Percentiles rank a stretch among this genome's conserved stretches.
phyloP scores from a whole-genome alignment of 2,888 invertebrate species.

The Matsumyia berberina region DNA sequence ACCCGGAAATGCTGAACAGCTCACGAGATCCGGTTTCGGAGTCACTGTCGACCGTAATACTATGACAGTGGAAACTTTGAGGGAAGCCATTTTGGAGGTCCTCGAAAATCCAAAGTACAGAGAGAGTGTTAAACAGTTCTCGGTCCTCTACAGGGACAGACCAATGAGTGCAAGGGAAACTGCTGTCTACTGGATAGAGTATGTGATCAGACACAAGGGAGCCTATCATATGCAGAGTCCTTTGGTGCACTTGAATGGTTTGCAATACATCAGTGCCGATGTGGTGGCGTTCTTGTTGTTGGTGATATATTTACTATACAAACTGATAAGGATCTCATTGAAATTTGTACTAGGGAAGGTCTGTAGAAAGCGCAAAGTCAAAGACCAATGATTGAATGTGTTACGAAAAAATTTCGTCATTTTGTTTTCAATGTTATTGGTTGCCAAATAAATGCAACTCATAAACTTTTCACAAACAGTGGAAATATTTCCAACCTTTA shows the following conservation, averaged over 20 bases:
- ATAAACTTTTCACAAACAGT: too few species aligned
- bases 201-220: constrained; percentile 86
- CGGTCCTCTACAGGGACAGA: constrained; percentile 85
- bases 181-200: constrained; percentile 86
- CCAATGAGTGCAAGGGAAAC: constrained; percentile 85
- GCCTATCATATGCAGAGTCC: constrained; percentile 86
- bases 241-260: constrained; percentile 84
- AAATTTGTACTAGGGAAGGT: constrained; percentile 10
- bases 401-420: too few species aligned
- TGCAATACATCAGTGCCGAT: constrained; percentile 85
- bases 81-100: constrained; percentile 78
- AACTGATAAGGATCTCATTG: background rate
- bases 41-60: constrained; percentile 77
- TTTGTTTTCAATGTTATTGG: too few species aligned
- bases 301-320: constrained; percentile 67
- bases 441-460: too few species aligned
- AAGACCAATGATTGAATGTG: constrained; percentile 37
- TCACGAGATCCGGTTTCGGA: constrained; percentile 80
- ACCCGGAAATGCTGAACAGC: constrained; percentile 79
- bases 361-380: constrained; percentile 15
- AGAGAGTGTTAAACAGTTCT: constrained; percentile 82
- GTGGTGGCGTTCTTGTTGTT: constrained; percentile 79
- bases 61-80: constrained; percentile 77
- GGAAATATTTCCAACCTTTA: too few species aligned
- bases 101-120: constrained; percentile 79